Evolutionary conservation across 2,888 invertebrate genomes (phyloP).

Genomic region (Cryptus viduatorius): DNA sequence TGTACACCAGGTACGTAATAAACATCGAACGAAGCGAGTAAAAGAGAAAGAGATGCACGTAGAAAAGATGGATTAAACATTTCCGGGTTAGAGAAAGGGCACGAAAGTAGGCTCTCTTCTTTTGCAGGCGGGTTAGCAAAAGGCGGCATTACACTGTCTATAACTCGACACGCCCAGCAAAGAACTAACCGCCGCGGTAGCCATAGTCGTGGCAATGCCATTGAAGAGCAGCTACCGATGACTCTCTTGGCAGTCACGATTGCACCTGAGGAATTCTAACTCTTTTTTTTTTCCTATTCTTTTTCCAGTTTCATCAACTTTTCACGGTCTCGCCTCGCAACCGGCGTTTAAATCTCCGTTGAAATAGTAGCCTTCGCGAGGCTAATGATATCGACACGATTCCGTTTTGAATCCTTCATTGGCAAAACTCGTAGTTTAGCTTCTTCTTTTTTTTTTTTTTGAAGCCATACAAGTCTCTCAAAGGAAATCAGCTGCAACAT

Average conservation of each 20-base stretch:
- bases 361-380: not conserved
- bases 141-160: conserved; percentile 25
- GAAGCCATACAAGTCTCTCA: not conserved
- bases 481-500: conserved; percentile 49
- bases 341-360: conserved; percentile 14
- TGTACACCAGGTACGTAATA: conserved; percentile 52
- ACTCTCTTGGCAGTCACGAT: conserved; percentile 19
- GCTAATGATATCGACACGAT: not conserved
- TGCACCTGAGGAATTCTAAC: conserved; percentile 29
- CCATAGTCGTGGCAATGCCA: conserved; percentile 1
- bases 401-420: conserved; percentile 1
- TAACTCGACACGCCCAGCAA: conserved; percentile 55
- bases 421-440: not conserved
- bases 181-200: conserved; percentile 17
- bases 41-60: conserved; percentile 34
- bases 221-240: conserved; percentile 14
- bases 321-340: conserved; percentile 20
- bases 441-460: conserved; percentile 1
- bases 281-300: not conserved
- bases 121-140: conserved; percentile 42
- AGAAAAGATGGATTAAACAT: conserved; percentile 62
- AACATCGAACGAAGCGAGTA: conserved; percentile 47
- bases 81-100: conserved; percentile 69
- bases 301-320: conserved; percentile 15
- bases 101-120: conserved; percentile 68